These are phyloP conservation scores for Heteromyza rotundicornis DNA, from an alignment of 2,888 invertebrate species.

Conservation along the genomic window DNA sequence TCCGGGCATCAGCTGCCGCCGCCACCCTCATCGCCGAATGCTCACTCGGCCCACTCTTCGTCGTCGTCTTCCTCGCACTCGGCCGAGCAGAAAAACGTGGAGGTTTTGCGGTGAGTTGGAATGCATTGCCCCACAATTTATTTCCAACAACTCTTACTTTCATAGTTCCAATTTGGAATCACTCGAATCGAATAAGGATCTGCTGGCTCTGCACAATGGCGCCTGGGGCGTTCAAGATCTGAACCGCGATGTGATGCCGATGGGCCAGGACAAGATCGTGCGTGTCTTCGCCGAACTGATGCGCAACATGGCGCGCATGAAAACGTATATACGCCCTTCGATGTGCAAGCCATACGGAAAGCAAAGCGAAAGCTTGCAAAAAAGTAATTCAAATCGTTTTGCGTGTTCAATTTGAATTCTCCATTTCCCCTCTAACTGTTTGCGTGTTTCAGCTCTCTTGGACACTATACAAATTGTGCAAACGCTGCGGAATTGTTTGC, in stretches of 20 bases:
- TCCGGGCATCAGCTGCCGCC: constrained; percentile 48
- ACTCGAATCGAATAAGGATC: constrained; percentile 67
- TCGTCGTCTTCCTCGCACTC: constrained; percentile 49
- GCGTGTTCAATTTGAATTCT: background rate
- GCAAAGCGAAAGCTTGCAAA: constrained; percentile 86
- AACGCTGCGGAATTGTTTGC: constrained; percentile 81
- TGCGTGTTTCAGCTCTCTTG: constrained; percentile 69
- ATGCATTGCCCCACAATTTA: background rate
- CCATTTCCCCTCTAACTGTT: background rate
- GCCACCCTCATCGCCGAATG: constrained; percentile 53
- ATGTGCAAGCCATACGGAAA: constrained; percentile 92
- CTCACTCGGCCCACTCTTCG: constrained; percentile 36
- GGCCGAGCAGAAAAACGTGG: constrained; percentile 54
- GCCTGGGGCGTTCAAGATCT: constrained; percentile 65
- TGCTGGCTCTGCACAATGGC: constrained; percentile 73
- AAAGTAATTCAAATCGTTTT: constrained; percentile 69
- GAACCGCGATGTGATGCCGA: constrained; percentile 58
- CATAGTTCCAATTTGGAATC: constrained; percentile 59
- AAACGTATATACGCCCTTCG: constrained; percentile 84
- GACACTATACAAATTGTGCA: constrained; percentile 88
- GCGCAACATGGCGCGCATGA: constrained; percentile 88
- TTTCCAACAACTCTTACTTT: background rate
- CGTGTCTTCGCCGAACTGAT: constrained; percentile 85
- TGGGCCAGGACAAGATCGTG: constrained; percentile 85
- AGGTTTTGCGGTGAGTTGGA: constrained; percentile 56